A percentile compares a stretch with the other conserved stretches of the same genome.
Conservation (phyloP, 2,888 invertebrate species). For the Zelleria hepariella region DNA sequence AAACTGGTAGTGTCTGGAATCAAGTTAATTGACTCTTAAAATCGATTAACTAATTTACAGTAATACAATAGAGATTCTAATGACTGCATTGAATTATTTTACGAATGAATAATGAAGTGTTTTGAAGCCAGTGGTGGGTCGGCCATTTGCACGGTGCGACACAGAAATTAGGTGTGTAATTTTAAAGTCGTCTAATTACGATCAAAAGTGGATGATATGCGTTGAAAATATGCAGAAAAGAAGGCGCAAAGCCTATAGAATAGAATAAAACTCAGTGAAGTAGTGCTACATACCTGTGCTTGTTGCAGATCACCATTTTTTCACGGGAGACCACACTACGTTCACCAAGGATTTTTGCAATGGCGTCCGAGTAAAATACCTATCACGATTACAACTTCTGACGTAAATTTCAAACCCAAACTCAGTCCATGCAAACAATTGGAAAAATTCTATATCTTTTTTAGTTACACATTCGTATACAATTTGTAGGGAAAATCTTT, state of each 20-base stretch:
- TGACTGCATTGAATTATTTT: conserved; percentile 28
- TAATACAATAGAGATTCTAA: conserved; percentile 21
- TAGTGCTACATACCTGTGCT: conserved; percentile 61
- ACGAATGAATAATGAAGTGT: conserved; percentile 43
- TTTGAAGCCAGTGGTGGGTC: conserved; percentile 78
- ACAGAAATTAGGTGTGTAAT: conserved; percentile 74
- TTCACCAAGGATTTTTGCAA: conserved; percentile 62
- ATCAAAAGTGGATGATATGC: conserved; percentile 58
- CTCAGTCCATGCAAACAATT: conserved; percentile 21
- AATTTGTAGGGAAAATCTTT: conserved; percentile 30
- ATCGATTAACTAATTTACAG: conserved; percentile 39
- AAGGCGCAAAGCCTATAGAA: conserved; percentile 34
- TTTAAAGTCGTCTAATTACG: conserved; percentile 50
- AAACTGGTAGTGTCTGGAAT: background rate
- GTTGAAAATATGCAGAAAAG: conserved; percentile 57
- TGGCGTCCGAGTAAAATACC: conserved; percentile 62
- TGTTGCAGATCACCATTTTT: conserved; percentile 68
- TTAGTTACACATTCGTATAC: conserved; percentile 32
- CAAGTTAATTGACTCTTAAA: conserved; percentile 13
- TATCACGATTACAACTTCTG: conserved; percentile 43
- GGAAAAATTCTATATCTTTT: conserved; percentile 24
- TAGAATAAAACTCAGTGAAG: conserved; percentile 46
- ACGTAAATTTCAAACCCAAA: conserved; percentile 27
- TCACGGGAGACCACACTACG: conserved; percentile 65
- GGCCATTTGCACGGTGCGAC: conserved; percentile 80